Conservation (phyloP, 64 coral and sea anemone species). For the Montipora efflorescens region DNA sequence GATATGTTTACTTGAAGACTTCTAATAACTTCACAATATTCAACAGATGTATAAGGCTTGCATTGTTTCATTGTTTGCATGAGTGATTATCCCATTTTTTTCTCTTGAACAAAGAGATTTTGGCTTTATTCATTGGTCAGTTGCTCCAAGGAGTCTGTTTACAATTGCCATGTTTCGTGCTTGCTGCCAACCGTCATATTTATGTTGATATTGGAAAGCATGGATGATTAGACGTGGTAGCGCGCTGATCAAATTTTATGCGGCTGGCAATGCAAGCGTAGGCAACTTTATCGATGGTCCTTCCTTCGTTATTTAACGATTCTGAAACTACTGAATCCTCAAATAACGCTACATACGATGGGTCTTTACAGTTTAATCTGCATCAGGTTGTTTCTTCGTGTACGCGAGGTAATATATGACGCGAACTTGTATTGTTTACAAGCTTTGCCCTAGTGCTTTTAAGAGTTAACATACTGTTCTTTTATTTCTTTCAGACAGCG, state of each 20-base stretch:
- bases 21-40: not conserved
- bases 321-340: not conserved
- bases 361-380: not conserved
- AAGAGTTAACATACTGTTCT: not conserved
- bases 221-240: not conserved
- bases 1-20: not conserved
- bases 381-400: not conserved
- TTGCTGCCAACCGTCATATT: not conserved
- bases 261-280: not conserved
- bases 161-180: not conserved
- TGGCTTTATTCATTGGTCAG: not conserved
- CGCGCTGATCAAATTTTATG: not conserved
- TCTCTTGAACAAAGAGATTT: not conserved
- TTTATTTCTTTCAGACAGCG: constrained; percentile 63
- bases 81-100: not conserved
- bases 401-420: not conserved
- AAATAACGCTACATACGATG: not conserved
- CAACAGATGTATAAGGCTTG: not conserved
- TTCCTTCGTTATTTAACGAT: not conserved
- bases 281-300: not conserved
- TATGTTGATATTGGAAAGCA: not conserved
- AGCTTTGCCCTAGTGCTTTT: not conserved
- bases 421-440: not conserved
- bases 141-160: not conserved
- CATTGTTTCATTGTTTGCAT: not conserved